Evolutionary conservation across 2,113 vertebrate species (phyloP).

Genomic region (Lonchura striata): DNA sequence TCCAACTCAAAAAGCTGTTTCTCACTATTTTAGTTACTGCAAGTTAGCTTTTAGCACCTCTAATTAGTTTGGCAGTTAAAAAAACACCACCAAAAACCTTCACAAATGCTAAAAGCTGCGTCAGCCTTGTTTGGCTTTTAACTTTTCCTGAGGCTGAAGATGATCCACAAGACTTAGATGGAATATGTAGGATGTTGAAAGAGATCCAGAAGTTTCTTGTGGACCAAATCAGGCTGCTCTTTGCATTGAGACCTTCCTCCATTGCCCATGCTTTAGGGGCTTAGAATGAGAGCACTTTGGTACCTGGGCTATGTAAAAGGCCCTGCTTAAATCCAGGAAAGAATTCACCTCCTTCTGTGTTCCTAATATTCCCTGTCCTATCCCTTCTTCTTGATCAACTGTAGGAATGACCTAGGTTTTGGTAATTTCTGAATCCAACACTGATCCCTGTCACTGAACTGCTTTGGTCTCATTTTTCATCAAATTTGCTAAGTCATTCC

Average conservation of each 20-base stretch:
- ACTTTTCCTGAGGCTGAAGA: not conserved
- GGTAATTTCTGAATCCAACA: not conserved
- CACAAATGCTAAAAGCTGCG: not conserved
- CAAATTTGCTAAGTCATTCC: not conserved
- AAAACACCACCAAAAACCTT: not conserved
- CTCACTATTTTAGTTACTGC: not conserved
- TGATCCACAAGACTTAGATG: not conserved
- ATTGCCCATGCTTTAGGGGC: not conserved
- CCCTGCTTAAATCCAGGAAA: not conserved
- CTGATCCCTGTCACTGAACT: not conserved
- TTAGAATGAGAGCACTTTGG: not conserved
- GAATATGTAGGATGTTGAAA: not conserved
- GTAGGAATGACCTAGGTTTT: not conserved
- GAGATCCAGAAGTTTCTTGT: not conserved
- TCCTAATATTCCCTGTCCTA: not conserved
- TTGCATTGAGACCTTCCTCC: not conserved
- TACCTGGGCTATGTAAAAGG: not conserved
- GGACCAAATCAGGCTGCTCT: not conserved
- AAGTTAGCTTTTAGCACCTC: conserved; percentile 3
- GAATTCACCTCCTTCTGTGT: not conserved
- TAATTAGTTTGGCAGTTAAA: not conserved
- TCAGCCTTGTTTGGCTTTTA: not conserved
- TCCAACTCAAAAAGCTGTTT: not conserved
- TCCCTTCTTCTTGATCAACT: not conserved
- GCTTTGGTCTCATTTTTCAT: conserved; percentile 11